Evolutionary conservation across 2,888 invertebrate genomes (phyloP), one percentile per base, ranked within the genome.

Genomic region (Rutpela maculata): DNA sequence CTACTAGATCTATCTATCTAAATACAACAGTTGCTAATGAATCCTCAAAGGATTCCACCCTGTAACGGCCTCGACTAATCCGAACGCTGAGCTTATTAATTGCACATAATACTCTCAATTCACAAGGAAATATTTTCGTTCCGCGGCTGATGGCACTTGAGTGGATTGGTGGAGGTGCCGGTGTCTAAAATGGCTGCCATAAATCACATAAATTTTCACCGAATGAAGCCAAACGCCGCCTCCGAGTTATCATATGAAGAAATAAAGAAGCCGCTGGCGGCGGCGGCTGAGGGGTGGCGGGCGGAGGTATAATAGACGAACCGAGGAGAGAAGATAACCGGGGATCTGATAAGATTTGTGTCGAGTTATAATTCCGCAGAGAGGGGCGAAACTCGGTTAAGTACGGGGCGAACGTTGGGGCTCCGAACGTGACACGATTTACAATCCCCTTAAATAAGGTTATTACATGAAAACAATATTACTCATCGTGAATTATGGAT

Each of bases 391-490:
- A 81, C 82, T 84, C 82, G 80, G 81, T 83, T 82, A 84, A 83
- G 82, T 82, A 81, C 80, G 75, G 79, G 79, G 67, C 22, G 72
- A 70, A 63, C 26, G 75, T 60, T 80, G 82, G 82, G 83, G 82
- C 56, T 81, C 78, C 81, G 82, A 85, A 86, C 86, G 86, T 87
- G 86, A 86, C 85, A 81, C 84, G 86, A 85, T 85, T 85, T 85
- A 84, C 85, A 83, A 85, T 85, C 85, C 84, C 84, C 84, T 85
- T 84, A 85, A 87, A 87, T 87, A 85, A 86, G 86, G 86, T 87
- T 87, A 86, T 86, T 86, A 87, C 86, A 86, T 81, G 85, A 86
- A 87, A 87, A 87, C 86, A 87, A 86, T 87, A 85, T 87, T 86
- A 86, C 81, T 84, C 83, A 83, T 83, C 83, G 83, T 71, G 79